Percentiles rank a stretch among this genome's conserved stretches.
phyloP scores from a whole-genome alignment of 1,140 invertebrate genomes.

The Magallana angulata region DNA sequence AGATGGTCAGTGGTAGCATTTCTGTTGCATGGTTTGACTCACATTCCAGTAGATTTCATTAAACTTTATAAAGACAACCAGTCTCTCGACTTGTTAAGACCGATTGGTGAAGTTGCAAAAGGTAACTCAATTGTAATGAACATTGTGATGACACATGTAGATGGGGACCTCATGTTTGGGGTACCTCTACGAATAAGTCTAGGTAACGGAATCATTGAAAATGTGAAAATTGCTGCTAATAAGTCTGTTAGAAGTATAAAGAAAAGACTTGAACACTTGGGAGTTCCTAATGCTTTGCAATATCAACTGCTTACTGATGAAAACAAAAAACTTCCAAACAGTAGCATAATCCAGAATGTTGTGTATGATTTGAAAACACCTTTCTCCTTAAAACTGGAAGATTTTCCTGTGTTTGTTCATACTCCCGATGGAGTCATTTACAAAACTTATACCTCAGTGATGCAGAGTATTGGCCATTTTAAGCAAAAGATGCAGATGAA shows the following conservation, averaged over 20 bases:
- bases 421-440: constrained; percentile 70
- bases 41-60: constrained; percentile 74
- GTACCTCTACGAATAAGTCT: constrained; percentile 67
- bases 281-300: constrained; percentile 71
- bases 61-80: constrained; percentile 61
- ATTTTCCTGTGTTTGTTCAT: constrained; percentile 72
- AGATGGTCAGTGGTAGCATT: constrained; percentile 73
- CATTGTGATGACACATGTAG: constrained; percentile 62
- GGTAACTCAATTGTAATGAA: constrained; percentile 63
- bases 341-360: constrained; percentile 63
- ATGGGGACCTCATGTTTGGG: constrained; percentile 69
- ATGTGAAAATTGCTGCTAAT: constrained; percentile 65
- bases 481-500: constrained; percentile 71
- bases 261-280: constrained; percentile 67
- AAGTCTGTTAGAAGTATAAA: constrained; percentile 67
- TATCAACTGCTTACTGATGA: constrained; percentile 64
- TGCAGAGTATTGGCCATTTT: constrained; percentile 67
- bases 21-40: constrained; percentile 71
- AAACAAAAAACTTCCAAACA: constrained; percentile 64
- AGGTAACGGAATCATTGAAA: constrained; percentile 69
- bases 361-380: constrained; percentile 65
- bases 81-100: constrained; percentile 64
- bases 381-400: constrained; percentile 68
- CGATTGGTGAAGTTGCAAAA: constrained; percentile 61
- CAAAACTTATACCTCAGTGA: constrained; percentile 67